Evolutionary conservation across 2,888 invertebrate genomes (phyloP), one percentile per base, ranked within the genome.

Genomic region (Chesias legatella): DNA sequence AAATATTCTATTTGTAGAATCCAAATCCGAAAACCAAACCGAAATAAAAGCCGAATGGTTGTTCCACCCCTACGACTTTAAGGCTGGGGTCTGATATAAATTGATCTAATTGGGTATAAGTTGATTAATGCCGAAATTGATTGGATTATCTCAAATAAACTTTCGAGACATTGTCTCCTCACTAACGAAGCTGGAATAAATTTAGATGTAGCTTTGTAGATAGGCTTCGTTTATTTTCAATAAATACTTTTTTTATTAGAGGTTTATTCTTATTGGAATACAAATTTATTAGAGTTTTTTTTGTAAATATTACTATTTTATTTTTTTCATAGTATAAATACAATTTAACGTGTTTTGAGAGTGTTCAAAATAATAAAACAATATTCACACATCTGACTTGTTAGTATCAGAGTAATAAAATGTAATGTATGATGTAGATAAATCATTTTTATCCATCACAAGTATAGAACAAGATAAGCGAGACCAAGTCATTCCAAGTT

Each of bases 101-200:
- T 51, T 43, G 48, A 11, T 33, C 43, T 54, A 51, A 54, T 54
- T 54, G 49, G 49, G 35, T 22, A 34, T 54, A 41, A 53, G 31
- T 51, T 47, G 43, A 50, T 51, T 43, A 45, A 45, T 34, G 33
- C 35, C 32, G 29, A 43, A 48, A 45, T 39, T 49, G 30, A 54
- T 51, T 49, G 37, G 36, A 43, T 42, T 39, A 43, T 36, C 34
- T 34, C 24, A 20, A 29, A 23, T 6, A 33, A 47, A 46, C 35
- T 43, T 48, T 47, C 25, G 29, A 40, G 41, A 40, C 45, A 45
- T 30, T 45, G 45, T 45, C 40, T 41, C 25, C 13, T 10, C 21
- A 10, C 10, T 45, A 45, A 41, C 26, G 27, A 45, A 33, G 40
- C 22, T 22, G 10, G 10, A 13, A 17, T 25, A 22, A 30, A 45